Evolutionary conservation across 2,797 vertebrate species (phyloP).

Genomic region (Erpetoichthys calabaricus): DNA sequence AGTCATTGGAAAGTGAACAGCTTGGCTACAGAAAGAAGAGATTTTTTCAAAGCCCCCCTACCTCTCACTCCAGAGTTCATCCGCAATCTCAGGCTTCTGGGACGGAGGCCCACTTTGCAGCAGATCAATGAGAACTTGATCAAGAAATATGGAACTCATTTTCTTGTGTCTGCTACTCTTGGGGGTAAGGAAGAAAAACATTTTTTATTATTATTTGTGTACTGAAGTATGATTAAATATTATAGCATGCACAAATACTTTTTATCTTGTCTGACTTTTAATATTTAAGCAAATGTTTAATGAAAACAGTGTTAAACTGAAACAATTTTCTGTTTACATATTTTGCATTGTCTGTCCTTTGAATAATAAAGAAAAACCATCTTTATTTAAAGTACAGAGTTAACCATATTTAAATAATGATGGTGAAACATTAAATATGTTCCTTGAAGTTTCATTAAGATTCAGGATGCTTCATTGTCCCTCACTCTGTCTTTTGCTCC

Average conservation of each 20-base stretch:
- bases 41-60: constrained; percentile 76
- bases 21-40: constrained; percentile 83
- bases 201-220: too few relatives aligned
- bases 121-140: constrained; percentile 96
- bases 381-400: too few relatives aligned
- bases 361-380: too few relatives aligned
- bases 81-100: constrained; percentile 85
- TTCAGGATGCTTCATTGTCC: not conserved
- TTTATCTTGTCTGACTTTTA: too few relatives aligned
- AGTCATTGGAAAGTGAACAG: constrained; percentile 98
- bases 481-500: not conserved
- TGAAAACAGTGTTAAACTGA: too few relatives aligned
- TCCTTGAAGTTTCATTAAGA: not conserved
- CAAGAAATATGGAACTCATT: constrained; percentile 96
- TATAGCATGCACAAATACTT: too few relatives aligned
- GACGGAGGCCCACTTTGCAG: constrained; percentile 80
- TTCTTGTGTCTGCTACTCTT: constrained; percentile 81
- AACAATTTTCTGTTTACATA: too few relatives aligned
- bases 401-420: too few relatives aligned
- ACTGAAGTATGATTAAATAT: too few relatives aligned
- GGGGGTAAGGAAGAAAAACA: constrained; percentile 66
- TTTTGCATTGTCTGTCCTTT: too few relatives aligned
- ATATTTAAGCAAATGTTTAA: too few relatives aligned
- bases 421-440: too few relatives aligned
- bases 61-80: constrained; percentile 89